Evolutionary conservation across 1,140 invertebrate genomes (phyloP), one percentile per base, ranked within the genome.

Genomic region (Heterodera carotae): DNA sequence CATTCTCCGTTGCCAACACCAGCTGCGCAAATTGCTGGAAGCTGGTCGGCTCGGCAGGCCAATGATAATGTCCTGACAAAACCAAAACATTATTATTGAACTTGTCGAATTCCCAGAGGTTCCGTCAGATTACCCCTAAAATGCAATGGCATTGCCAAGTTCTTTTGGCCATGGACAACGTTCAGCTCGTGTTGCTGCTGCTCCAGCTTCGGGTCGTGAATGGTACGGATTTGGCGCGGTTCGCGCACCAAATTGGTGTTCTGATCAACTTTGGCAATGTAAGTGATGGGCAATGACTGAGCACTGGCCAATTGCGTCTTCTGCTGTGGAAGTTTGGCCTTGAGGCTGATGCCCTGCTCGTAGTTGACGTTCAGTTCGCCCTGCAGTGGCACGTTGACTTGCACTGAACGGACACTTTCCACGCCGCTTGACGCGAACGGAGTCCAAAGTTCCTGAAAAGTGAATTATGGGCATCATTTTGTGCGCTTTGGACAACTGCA

Each of bases 261-360:
- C 33, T 31, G 18, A 39, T 66, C 29, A 1, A 79, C 33, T 66
- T 39, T 62, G 22, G 56, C 39, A n/a, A 76, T 80, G 82, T 43
- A 81, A 39, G 82, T 84, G 64, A 71, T 48, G 22, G 80, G 81
- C 29, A 84, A 43, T 6, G 81, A 69, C 53, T 81, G 81, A 48
- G 76, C 60, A 25, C 36, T 75, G 43, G 81, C 34, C n/a, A 81
- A n/a, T 15, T 62, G n/a, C n/a, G 34, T 67, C 60, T 80, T 83
- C 56, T 83, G 33, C 43, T 80, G n/a, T 25, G 79, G 79, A n/a
- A 80, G 43, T 5, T 69, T 79, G n/a, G 72, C 53, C 36, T 25
- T 81, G 7, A 80, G 43, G 43, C 48, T 71, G 27, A 74, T 43
- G 36, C 56, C 59, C 64, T 74, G 56, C 15, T 43, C 27, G 8